Evolutionary conservation across 2,113 vertebrate species (phyloP).

Genomic region (Prunella himalayana): DNA sequence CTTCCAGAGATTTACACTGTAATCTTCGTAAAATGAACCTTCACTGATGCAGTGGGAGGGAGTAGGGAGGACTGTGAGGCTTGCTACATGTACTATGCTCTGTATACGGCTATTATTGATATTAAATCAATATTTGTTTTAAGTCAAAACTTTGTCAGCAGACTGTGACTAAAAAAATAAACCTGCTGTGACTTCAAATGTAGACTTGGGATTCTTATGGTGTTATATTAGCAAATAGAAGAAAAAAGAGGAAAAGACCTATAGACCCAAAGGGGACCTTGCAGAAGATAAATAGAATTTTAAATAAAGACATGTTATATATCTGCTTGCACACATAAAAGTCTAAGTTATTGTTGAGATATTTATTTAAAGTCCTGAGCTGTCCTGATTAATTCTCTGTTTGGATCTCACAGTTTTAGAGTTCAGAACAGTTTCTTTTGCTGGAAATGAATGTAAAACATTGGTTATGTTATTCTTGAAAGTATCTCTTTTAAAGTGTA

Average conservation of each 20-base stretch:
- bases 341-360: neutral
- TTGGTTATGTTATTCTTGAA: neutral
- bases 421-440: neutral
- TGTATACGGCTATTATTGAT: neutral
- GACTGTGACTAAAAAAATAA: neutral
- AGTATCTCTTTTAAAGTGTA: neutral
- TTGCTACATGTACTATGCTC: neutral
- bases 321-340: neutral
- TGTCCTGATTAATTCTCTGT: neutral
- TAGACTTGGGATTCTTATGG: neutral
- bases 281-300: neutral
- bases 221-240: neutral
- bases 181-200: neutral
- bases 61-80: neutral
- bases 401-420: neutral
- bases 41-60: neutral
- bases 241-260: neutral
- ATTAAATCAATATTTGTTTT: neutral
- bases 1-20: neutral
- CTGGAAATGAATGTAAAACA: neutral
- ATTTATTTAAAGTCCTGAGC: neutral
- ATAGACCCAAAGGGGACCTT: neutral
- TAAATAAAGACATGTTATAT: neutral
- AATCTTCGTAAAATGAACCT: neutral
- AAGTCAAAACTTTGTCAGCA: neutral